A percentile compares a stretch with the other conserved stretches of the same genome.
Evolutionary conservation across 2,113 vertebrate genomes (phyloP).

Genomic region (Orientallactaga bullata): DNA sequence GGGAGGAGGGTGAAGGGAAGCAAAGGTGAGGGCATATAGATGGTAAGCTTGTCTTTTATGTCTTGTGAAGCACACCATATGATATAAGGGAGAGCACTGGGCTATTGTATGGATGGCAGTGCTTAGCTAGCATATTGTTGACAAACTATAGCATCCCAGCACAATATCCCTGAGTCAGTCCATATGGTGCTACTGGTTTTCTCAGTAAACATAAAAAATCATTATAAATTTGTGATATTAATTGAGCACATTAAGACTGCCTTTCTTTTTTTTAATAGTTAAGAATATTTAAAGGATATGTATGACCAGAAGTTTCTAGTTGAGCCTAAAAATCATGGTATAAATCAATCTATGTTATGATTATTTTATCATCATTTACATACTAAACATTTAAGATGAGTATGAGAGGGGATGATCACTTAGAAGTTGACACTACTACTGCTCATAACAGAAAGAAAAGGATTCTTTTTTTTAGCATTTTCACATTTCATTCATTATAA

Average conservation of each 20-base stretch:
- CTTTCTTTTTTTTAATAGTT: slow-evolving; percentile 30
- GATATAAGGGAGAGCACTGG: background rate
- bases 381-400: background rate
- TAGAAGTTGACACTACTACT: background rate
- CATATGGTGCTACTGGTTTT: slow-evolving; percentile 47
- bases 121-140: slow-evolving; percentile 5
- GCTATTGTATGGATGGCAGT: background rate
- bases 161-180: slow-evolving; percentile 1
- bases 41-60: background rate
- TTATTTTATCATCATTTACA: background rate
- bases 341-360: background rate
- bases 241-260: slow-evolving; percentile 34
- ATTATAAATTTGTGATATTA: slow-evolving; percentile 53
- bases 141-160: background rate
- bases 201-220: slow-evolving; percentile 54
- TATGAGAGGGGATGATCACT: background rate
- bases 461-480: background rate
- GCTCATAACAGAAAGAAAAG: background rate
- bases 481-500: background rate
- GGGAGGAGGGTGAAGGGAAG: background rate
- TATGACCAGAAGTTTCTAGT: slow-evolving; percentile 15
- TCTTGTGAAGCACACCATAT: background rate
- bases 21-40: background rate
- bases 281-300: slow-evolving; percentile 11
- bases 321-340: slow-evolving; percentile 33